Percentiles rank a stretch among this genome's conserved stretches.
Conservation (phyloP, 2,113 vertebrate genomes). For the Platichthys flesus region DNA sequence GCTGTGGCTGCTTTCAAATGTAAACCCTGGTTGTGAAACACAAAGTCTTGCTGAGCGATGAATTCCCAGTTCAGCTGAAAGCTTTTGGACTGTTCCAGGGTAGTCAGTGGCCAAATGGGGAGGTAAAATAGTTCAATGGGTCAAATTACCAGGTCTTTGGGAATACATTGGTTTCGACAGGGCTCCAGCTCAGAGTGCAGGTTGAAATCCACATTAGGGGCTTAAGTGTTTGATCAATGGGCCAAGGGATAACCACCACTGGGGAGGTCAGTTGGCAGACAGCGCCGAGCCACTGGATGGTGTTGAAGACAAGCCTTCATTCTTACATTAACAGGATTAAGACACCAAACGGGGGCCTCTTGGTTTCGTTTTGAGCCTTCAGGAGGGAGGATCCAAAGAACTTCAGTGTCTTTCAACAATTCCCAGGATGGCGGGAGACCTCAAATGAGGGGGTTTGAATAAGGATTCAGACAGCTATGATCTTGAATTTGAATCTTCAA, state of each 20-base stretch:
- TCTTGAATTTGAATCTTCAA: conserved; percentile 26
- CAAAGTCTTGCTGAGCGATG: too few relatives aligned
- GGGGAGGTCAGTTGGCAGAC: conserved; percentile 41
- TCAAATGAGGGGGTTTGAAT: conserved; percentile 6
- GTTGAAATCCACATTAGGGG: conserved; percentile 71
- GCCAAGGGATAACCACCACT: conserved; percentile 31
- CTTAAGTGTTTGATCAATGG: conserved; percentile 74
- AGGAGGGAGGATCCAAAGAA: conserved; percentile 2
- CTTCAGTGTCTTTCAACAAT: conserved; percentile 18
- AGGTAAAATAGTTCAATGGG: conserved; percentile 59
- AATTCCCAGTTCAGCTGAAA: conserved; percentile 16
- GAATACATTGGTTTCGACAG: conserved; percentile 54
- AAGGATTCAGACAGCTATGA: conserved; percentile 21
- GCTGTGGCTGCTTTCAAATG: conserved; percentile 21
- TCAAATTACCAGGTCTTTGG: conserved; percentile 33
- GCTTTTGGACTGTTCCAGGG: background rate
- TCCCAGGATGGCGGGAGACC: conserved; percentile 26
- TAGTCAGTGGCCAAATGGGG: background rate
- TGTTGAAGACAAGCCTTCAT: conserved; percentile 54
- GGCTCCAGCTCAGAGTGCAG: conserved; percentile 46
- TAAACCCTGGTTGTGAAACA: conserved; percentile 34
- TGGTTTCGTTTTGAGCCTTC: conserved; percentile 17
- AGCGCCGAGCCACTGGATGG: conserved; percentile 23
- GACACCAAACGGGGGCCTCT: conserved; percentile 34
- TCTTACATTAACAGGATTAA: conserved; percentile 71